phyloP scores from a whole-genome alignment of 2,797 vertebrate species.

The Pipistrellus kuhlii region DNA sequence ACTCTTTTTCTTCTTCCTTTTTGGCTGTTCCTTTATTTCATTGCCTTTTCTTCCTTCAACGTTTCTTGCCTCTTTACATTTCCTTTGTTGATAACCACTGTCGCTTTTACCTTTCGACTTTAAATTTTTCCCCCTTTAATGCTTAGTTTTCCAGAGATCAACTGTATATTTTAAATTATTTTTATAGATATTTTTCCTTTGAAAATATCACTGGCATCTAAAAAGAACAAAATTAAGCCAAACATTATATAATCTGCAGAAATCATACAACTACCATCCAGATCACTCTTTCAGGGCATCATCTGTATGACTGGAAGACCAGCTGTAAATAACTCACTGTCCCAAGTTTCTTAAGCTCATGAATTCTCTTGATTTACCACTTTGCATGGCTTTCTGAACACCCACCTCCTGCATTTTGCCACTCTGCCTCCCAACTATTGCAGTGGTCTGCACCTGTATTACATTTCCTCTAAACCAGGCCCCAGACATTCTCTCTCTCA shows the following conservation, averaged over 20 bases:
- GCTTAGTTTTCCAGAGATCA: slow-evolving; percentile 7
- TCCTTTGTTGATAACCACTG: background rate
- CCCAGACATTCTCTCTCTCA: background rate
- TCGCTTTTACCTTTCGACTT: slow-evolving; percentile 4
- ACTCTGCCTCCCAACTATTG: background rate
- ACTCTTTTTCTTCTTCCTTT: background rate
- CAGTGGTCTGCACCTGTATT: background rate
- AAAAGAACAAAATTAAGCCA: background rate
- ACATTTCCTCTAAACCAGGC: background rate
- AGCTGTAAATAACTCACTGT: background rate
- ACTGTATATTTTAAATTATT: slow-evolving; percentile 2
- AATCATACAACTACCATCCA: background rate
- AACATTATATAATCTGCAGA: background rate
- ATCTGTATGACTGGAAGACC: background rate
- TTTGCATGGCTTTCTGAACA: background rate
- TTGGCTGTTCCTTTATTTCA: background rate
- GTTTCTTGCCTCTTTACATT: background rate
- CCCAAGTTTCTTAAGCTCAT: background rate
- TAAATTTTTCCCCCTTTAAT: background rate
- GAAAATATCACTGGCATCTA: background rate
- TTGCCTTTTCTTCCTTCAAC: slow-evolving; percentile 49
- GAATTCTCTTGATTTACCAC: background rate
- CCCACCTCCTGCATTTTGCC: background rate
- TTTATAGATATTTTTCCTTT: slow-evolving; percentile 28
- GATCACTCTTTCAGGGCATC: background rate